phyloP scores from a whole-genome alignment of 23 tunicate species.

The Pegea sp. region DNA sequence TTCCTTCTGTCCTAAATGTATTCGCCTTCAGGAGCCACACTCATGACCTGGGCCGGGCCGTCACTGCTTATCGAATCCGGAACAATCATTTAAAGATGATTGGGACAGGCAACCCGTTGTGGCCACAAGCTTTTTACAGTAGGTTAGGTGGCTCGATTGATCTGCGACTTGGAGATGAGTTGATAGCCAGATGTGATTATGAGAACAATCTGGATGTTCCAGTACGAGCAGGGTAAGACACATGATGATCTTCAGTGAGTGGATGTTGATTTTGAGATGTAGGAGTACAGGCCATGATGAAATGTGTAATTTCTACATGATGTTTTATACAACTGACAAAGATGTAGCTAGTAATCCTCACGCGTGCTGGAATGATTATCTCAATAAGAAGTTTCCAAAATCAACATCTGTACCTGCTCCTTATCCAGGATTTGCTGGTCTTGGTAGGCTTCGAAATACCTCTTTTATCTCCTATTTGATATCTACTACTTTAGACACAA shows the following conservation, averaged over 20 bases:
- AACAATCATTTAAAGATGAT: constrained; percentile 42
- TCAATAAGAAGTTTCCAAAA: constrained; percentile 5
- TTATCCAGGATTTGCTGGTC: constrained; percentile 37
- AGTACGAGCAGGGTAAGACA: constrained; percentile 41
- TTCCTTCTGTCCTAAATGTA: constrained; percentile 10
- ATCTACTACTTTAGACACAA: too few relatives aligned
- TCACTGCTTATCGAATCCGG: constrained; percentile 71
- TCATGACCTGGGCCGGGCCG: constrained; percentile 38
- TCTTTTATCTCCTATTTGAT: not conserved
- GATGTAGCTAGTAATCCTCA: not conserved
- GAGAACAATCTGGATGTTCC: constrained; percentile 11
- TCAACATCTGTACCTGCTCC: constrained; percentile 14
- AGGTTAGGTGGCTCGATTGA: constrained; percentile 78
- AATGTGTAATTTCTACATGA: constrained; percentile 98
- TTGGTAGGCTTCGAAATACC: constrained; percentile 3
- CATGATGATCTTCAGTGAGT: not conserved
- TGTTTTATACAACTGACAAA: constrained; percentile 42
- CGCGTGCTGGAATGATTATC: constrained; percentile 24
- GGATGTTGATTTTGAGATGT: not conserved
- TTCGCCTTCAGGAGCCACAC: constrained; percentile 96
- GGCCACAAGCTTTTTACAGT: constrained; percentile 98
- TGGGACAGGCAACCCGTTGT: constrained; percentile 94
- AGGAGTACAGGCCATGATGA: constrained; percentile 27
- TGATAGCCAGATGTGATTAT: constrained; percentile 51
- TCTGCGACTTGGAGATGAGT: constrained; percentile 22